These are phyloP conservation scores for Drosophila rhopaloa DNA, from an alignment of 1,140 invertebrate species.

Conservation along the genomic window DNA sequence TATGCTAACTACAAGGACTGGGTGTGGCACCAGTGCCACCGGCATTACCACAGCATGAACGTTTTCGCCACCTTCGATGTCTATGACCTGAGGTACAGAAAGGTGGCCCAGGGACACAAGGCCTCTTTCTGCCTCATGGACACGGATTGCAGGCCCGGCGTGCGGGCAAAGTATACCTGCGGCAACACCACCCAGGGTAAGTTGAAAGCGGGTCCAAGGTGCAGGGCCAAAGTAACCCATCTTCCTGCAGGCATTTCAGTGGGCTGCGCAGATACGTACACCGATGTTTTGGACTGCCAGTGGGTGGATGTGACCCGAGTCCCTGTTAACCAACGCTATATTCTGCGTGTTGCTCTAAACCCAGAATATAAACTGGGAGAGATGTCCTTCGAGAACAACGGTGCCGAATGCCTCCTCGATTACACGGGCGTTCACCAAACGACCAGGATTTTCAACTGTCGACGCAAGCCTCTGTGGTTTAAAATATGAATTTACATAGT, in stretches of 20 bases:
- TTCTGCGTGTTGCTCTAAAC: conserved; percentile 94
- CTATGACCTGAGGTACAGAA: conserved; percentile 89
- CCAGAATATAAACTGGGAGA: conserved; percentile 91
- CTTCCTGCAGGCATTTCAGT: conserved; percentile 91
- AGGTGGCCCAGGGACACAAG: conserved; percentile 97
- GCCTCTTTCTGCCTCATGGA: conserved; percentile 99
- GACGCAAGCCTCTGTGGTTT: conserved; percentile 86
- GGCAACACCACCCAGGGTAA: conserved; percentile 93
- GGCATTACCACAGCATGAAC: conserved; percentile 99
- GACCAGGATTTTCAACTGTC: conserved; percentile 91
- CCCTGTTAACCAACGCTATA: conserved; percentile 91
- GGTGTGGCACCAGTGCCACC: conserved; percentile 98
- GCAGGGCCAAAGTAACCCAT: conserved; percentile 25
- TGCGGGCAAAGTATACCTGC: conserved; percentile 91
- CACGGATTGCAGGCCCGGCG: conserved; percentile 92
- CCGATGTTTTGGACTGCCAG: conserved; percentile 97
- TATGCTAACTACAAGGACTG: conserved; percentile 95
- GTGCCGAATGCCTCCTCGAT: conserved; percentile 91
- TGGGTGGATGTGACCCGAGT: conserved; percentile 98
- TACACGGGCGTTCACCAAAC: conserved; percentile 88
- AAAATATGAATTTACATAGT: conserved; percentile 20
- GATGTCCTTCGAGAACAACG: conserved; percentile 95
- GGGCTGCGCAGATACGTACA: conserved; percentile 97
- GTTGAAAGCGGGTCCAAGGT: conserved; percentile 68
- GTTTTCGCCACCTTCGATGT: conserved; percentile 98